Base-by-base conservation (phyloP, 2,113 vertebrate genomes). In the Colius striatus region DNA sequence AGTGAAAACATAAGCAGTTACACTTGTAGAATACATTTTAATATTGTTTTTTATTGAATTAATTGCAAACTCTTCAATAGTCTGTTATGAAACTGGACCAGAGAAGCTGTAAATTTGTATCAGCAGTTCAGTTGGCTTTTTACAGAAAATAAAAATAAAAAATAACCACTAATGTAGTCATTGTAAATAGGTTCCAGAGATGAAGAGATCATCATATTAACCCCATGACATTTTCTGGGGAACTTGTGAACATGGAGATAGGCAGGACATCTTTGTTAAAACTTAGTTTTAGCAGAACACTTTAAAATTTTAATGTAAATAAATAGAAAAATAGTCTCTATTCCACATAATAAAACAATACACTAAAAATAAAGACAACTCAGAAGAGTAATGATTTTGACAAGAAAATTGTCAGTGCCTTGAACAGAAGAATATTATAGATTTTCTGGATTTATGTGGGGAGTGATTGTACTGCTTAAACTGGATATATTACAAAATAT, bases 381-480 rank as follows among this genome's bases (percentile, higher is more conserved):
- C 57, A 76, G n/a, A 66, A 92, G 80, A 87, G 14, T 43, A 92
- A n/a, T 60, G 41, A 22, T 71, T 93, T 92, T 92, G 84, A 83
- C 65, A 90, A 77, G 81, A 87, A 87, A 75, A 81, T 92, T 89
- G 65, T 80, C 60, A 47, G 50, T 58, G n/a, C 82, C 32, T 85
- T 76, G 48, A 90, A 58, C 45, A 85, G 63, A 53, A 23, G 13
- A 88, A 29, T 91, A 27, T 65, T 91, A 27, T 1, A 83, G 54
- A 89, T 54, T 30, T 80, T 26, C 18, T 90, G 67, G 80, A 88
- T 74, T 92, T 66, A 48, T 30, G 5, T 30, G 12, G 71, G 53
- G 22, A 89, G 29, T 55, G 60, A 71, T 54, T 87, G 41, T 58
- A 63, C 29, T 87, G 10, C 32, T 80, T 83, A 62, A 73, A 79